Base-by-base conservation (phyloP, 2,113 vertebrate species). In the Sialia sialis region DNA sequence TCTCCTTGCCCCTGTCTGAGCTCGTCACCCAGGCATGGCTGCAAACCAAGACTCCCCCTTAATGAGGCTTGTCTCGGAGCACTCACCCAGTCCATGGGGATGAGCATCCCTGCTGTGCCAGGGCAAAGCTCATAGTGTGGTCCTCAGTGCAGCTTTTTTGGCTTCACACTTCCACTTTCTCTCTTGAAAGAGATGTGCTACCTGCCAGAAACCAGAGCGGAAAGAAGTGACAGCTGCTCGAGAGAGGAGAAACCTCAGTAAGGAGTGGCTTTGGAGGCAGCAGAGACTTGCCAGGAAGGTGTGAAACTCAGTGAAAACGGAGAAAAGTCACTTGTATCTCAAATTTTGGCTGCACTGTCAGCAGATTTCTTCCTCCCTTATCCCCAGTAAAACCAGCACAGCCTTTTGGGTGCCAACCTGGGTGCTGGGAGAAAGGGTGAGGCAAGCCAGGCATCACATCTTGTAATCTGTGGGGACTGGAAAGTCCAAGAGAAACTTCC, bases 231-330 rank as follows among this genome's bases (percentile, higher is more conserved):
- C 56, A 72, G 11, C 44, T 60, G 22, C 62, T 75, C 0, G 1
- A 87, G 69, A 84, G 11, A 41, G 34, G 44, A 95, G 66, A 84
- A 90, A 81, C 51, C 60, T 39, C 14, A 6, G 29, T 32, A 46
- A 93, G 62, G 36, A 83, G 63, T 79, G 76, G 36, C 64, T 90
- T 89, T 86, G 86, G 80, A 88, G 74, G 68, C 38, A 84, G n/a
- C 36, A 89, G 64, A 86, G 44, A 48, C n/a, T 39, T 92, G 39
- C 41, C 2, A 10, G 56, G 49, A 86, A 27, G 67, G 14, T n/a
- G 32, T 34, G 52, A 96, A 96, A 88, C 68, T 69, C 59, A 84
- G 30, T 6, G 6, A 84, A 94, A 92, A 80, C 41, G 80, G 46
- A 86, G 23, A 73, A 58, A 16, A n/a, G 17, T 95, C 34, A 77